These are phyloP conservation scores for Drosophila ohnishii DNA, from an alignment of 1,140 invertebrate species.

Conservation along the genomic window DNA sequence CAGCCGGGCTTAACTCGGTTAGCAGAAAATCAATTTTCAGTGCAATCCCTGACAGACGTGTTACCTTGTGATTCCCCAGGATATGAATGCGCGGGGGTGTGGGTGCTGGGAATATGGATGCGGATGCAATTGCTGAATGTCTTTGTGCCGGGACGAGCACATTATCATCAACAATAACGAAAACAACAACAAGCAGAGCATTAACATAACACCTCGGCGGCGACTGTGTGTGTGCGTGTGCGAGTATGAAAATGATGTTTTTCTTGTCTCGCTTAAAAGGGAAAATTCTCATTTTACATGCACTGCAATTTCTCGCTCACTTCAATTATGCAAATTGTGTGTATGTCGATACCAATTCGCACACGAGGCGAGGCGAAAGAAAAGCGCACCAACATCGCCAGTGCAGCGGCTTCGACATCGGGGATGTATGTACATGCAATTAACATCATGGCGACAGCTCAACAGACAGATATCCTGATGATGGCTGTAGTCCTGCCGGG, in stretches of 20 bases:
- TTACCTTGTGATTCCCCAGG: slow-evolving; percentile 31
- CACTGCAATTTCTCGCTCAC: slow-evolving; percentile 77
- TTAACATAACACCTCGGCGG: slow-evolving; percentile 51
- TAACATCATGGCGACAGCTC: slow-evolving; percentile 64
- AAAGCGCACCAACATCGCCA: slow-evolving; percentile 49
- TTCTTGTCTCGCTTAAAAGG: slow-evolving; percentile 50
- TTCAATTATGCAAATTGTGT: slow-evolving; percentile 80
- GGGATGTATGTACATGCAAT: slow-evolving; percentile 69
- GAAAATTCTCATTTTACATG: slow-evolving; percentile 77
- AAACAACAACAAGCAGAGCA: slow-evolving; percentile 19
- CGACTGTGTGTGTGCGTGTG: not conserved
- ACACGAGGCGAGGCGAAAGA: slow-evolving; percentile 34
- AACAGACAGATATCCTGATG: slow-evolving; percentile 41
- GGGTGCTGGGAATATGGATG: slow-evolving; percentile 13
- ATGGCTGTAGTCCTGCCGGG: slow-evolving; percentile 24
- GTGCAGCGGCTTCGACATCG: slow-evolving; percentile 19
- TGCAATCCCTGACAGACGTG: slow-evolving; percentile 63
- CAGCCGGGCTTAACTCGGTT: slow-evolving; percentile 44
- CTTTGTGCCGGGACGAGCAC: slow-evolving; percentile 50
- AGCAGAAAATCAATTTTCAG: slow-evolving; percentile 65
- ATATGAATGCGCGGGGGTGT: slow-evolving; percentile 10
- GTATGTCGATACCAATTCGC: slow-evolving; percentile 77
- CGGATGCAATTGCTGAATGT: slow-evolving; percentile 47
- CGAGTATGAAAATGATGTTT: slow-evolving; percentile 61
- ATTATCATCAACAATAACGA: slow-evolving; percentile 13